Evolutionary conservation across 2,888 invertebrate genomes (phyloP), one percentile per base, ranked within the genome.

Genomic region (Hypercompe scribonia): DNA sequence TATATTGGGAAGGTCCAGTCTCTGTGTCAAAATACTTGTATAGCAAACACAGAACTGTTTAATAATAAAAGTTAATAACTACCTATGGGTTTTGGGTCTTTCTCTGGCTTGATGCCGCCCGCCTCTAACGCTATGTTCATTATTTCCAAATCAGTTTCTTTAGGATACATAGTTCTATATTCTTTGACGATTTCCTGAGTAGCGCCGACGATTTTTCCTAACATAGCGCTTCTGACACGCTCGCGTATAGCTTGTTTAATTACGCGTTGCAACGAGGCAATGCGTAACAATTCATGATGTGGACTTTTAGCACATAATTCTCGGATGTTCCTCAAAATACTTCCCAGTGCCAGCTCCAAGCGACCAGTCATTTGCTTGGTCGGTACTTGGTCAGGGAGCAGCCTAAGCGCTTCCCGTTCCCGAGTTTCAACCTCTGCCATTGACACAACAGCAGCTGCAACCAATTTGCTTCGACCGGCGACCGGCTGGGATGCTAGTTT

Each of bases 261-360:
- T n/a, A 79, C 77, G 58, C 90, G 89, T 80, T 85, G 78, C 63
- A 83, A 58, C 31, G 77, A 68, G 34, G 74, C 21, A 34, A 80
- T 71, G 36, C 71, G 73, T 78, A 89, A 81, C 63, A 78, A 31
- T 8, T 50, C 21, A 13, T 50, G 71, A 70, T 86, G 75, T 2
- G 72, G 68, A 24, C 78, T 68, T 10, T 75, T 70, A 3, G 68
- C 78, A 71, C 79, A 83, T 64, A 78, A 70, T 8, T 76, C 68
- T 79, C 86, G 90, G 54, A 94, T 81, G 42, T 91, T 86, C 84
- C 92, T 93, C 72, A 94, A 76, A 64, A 95, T 87, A 61, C 66
- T 73, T 71, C 95, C 94, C 70, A 95, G 80, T 33, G 91, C 92
- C 72, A 94, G 81, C 86, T 94, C 94, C 73, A 95, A 79, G n/a